Base-by-base conservation (phyloP, 2,888 invertebrate species). In the Parnassius mnemosyne region DNA sequence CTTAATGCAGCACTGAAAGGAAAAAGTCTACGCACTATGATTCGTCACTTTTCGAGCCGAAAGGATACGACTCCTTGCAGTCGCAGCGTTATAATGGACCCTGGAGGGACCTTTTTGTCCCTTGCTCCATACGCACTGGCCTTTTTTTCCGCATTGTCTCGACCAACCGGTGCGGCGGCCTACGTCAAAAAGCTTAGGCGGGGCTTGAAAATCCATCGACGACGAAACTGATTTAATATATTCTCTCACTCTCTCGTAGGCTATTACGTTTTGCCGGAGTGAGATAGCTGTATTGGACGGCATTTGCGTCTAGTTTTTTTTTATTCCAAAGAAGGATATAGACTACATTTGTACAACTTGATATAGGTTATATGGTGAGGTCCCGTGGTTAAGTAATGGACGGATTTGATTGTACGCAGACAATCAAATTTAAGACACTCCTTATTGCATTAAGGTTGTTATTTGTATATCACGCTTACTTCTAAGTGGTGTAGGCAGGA, bases 31-130 rank as follows among this genome's bases (percentile, higher is more conserved):
- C 60, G 77, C 80, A 80, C 83, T 81, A 78, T 78, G 81, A 80
- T 76, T 78, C 81, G 59, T 78, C 79, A 79, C 80, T 79, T 80
- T 81, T 81, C 57, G 55, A 58, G 57, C 64, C 69, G 78, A 78
- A 76, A 85, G 85, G 85, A 85, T 78, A 79, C 78, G 69, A 71
- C 74, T 84, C 85, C 85, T 81, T 61, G 65, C 78, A 74, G 80
- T 79, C 82, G 69, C 81, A 68, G 57, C 59, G 61, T 69, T 68
- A 83, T 85, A 84, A 83, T 85, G 83, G 80, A 73, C 76, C 78
- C 76, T 71, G 78, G 77, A 79, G 65, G 69, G 78, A 81, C 84
- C 86, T 86, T 85, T 84, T 84, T 86, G 86, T 85, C 84, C 84
- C 84, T 83, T 80, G 77, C 78, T 64, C 73, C 72, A 71, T 73